Conservation (phyloP, 1,140 invertebrate genomes). For the Campoletis sonorensis region DNA sequence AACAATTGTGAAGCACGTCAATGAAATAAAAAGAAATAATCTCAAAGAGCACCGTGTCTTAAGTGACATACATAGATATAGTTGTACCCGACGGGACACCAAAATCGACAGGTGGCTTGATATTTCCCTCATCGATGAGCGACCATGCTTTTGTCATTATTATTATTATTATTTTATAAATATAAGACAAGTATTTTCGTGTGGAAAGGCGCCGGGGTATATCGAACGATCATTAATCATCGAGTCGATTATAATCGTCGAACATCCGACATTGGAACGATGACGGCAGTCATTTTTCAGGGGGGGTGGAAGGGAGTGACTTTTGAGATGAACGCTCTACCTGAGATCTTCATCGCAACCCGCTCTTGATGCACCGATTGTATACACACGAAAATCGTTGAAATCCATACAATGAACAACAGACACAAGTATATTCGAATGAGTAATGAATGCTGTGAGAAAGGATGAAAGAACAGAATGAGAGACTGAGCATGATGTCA, state of each 20-base stretch:
- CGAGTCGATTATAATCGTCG: conserved; percentile 51
- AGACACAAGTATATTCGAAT: conserved; percentile 9
- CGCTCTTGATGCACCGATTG: conserved; percentile 5
- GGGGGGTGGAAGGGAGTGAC: conserved; percentile 6
- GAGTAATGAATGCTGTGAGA: conserved; percentile 17
- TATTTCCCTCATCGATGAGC: conserved; percentile 6
- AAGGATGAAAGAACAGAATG: neutral
- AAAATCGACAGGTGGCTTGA: conserved; percentile 5
- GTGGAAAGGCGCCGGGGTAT: conserved; percentile 42
- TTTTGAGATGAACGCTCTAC: conserved; percentile 37
- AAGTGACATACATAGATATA: neutral
- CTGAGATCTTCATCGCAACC: conserved; percentile 54
- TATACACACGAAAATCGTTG: conserved; percentile 2
- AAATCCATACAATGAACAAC: conserved; percentile 23
- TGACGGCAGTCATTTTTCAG: conserved; percentile 54
- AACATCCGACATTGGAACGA: conserved; percentile 43
- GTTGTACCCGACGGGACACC: neutral
- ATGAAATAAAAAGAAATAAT: neutral
- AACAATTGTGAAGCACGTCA: too few species aligned
- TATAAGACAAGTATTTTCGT: conserved; percentile 39
- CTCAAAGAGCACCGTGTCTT: neutral
- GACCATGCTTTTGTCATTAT: conserved; percentile 14
- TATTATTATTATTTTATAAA: conserved; percentile 24
- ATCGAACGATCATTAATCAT: conserved; percentile 54
- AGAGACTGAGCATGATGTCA: neutral